These are phyloP conservation scores for Beroe forskalii DNA, from an alignment of 37 sponge, comb jelly and placozoan species.

Conservation along the genomic window DNA sequence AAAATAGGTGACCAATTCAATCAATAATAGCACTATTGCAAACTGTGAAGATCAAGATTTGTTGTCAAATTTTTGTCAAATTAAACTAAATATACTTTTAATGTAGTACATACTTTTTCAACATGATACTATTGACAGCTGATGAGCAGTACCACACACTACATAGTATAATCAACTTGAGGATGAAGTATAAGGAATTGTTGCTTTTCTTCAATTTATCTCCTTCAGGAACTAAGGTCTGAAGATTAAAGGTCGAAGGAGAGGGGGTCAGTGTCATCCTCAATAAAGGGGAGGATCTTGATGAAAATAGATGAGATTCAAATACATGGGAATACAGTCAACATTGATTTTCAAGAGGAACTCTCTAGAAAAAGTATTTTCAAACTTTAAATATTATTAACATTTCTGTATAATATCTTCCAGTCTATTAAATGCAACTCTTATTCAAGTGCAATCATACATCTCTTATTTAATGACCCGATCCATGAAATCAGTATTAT, in stretches of 20 bases:
- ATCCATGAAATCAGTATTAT: too few relatives aligned
- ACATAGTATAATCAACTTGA: slow-evolving; percentile 28
- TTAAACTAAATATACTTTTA: background rate
- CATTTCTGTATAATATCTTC: too few relatives aligned
- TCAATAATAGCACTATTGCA: background rate
- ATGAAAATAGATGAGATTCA: too few relatives aligned
- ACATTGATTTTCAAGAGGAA: too few relatives aligned
- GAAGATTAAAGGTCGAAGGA: slow-evolving; percentile 19
- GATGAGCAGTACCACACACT: slow-evolving; percentile 41
- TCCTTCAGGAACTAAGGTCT: background rate
- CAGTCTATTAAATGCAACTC: too few relatives aligned
- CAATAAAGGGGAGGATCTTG: background rate
- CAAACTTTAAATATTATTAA: too few relatives aligned
- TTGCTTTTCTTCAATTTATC: background rate
- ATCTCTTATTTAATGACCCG: too few relatives aligned
- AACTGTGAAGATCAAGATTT: background rate
- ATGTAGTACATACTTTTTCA: slow-evolving; percentile 29
- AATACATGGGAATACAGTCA: too few relatives aligned
- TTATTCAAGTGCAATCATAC: too few relatives aligned
- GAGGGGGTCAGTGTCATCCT: slow-evolving; percentile 52
- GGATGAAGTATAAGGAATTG: background rate
- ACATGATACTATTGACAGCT: slow-evolving; percentile 12
- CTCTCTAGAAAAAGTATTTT: too few relatives aligned
- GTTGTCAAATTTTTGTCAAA: background rate
- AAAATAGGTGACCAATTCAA: background rate